Percentiles rank a stretch among this genome's conserved stretches.
These are phyloP conservation scores for Diplolepis rosae DNA, from an alignment of 2,888 invertebrate genomes.

Conservation along the genomic window DNA sequence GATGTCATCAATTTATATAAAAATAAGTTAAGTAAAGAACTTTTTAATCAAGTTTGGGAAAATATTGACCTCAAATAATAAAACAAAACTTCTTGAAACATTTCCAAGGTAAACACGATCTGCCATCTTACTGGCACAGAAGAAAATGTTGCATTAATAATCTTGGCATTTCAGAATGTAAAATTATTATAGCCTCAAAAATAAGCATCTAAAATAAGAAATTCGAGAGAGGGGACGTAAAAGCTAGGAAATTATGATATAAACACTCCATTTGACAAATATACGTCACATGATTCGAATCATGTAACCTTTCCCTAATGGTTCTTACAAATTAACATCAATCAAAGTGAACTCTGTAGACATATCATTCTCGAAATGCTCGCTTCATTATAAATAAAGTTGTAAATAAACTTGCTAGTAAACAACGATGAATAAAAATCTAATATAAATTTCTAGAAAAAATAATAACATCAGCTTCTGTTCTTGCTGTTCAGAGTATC, in stretches of 20 bases:
- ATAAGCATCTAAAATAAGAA: neutral
- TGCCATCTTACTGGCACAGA: neutral
- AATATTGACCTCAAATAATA: neutral
- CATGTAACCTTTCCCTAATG: neutral
- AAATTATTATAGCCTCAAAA: neutral
- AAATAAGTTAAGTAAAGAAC: neutral
- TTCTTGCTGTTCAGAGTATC: neutral
- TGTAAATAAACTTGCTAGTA: neutral
- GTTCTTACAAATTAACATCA: neutral
- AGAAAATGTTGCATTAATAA: neutral
- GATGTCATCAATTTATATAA: too few species aligned
- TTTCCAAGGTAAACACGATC: neutral
- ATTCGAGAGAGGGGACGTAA: neutral
- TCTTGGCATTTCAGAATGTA: neutral
- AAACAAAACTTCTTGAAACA: neutral
- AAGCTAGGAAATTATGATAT: neutral
- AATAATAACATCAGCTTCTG: neutral
- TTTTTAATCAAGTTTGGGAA: neutral
- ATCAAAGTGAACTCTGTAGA: neutral
- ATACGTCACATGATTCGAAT: too few species aligned
- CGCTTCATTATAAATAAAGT: neutral
- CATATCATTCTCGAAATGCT: neutral
- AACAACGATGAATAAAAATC: too few species aligned
- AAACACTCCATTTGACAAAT: too few species aligned
- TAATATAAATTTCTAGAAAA: neutral